Conservation (phyloP, 2,797 vertebrate genomes). For the Spinibarbus caldwelli region DNA sequence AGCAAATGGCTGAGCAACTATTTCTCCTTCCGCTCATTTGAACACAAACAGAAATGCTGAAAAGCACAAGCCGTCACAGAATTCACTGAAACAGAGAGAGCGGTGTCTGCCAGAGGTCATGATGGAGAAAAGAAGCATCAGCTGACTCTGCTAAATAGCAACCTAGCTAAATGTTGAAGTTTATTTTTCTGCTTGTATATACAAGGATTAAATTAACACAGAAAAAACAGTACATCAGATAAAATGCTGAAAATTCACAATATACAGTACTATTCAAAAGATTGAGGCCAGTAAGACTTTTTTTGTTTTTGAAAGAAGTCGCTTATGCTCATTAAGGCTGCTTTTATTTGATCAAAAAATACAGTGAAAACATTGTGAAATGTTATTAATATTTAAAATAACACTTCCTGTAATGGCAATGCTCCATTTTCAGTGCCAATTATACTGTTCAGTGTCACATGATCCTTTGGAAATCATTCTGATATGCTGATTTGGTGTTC, state of each 20-base stretch:
- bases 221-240: background rate
- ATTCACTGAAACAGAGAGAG: background rate
- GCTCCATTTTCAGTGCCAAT: background rate
- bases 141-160: background rate
- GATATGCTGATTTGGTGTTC: background rate
- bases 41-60: conserved; percentile 3
- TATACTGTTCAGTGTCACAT: background rate
- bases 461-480: background rate
- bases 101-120: conserved; percentile 14
- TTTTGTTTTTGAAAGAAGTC: background rate
- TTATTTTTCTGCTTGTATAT: background rate
- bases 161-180: background rate
- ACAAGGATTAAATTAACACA: background rate
- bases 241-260: background rate
- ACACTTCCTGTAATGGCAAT: background rate
- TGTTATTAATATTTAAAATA: background rate
- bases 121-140: background rate
- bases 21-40: background rate
- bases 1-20: background rate
- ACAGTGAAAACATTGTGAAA: background rate
- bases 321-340: background rate
- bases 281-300: background rate
- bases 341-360: background rate
- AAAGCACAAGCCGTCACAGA: background rate
- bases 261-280: background rate